A percentile compares a stretch with the other conserved stretches of the same genome.
phyloP scores from a whole-genome alignment of 2,113 vertebrate species.

The Psilopogon haemacephalus region DNA sequence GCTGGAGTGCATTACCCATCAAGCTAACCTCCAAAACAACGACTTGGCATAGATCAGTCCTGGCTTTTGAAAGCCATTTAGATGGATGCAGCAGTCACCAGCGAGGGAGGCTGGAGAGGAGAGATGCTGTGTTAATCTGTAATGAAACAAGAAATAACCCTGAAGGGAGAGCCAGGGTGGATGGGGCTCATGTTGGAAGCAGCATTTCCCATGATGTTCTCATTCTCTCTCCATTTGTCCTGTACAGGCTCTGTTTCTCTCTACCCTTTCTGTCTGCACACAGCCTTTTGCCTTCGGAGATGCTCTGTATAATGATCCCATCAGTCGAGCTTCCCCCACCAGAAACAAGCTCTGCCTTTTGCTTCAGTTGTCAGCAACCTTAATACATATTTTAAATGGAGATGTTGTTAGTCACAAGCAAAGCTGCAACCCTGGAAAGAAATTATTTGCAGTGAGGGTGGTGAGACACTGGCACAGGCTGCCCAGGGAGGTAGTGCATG shows the following conservation, averaged over 20 bases:
- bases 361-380: slow-evolving; percentile 28
- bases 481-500: too few relatives aligned
- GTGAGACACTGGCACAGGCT: too few relatives aligned
- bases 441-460: too few relatives aligned
- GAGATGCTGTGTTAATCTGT: slow-evolving; percentile 61
- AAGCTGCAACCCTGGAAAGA: slow-evolving; percentile 43
- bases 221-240: slow-evolving; percentile 29
- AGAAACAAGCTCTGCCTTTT: slow-evolving; percentile 29
- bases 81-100: slow-evolving; percentile 36
- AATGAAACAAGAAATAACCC: slow-evolving; percentile 55
- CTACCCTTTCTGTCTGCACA: neutral
- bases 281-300: neutral
- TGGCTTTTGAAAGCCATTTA: slow-evolving; percentile 45
- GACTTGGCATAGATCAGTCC: slow-evolving; percentile 25
- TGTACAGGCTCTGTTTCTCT: neutral
- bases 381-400: slow-evolving; percentile 31
- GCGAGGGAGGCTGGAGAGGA: neutral
- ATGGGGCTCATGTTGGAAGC: slow-evolving; percentile 36
- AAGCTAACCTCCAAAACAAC: neutral
- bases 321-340: neutral
- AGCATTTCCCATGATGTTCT: slow-evolving; percentile 45
- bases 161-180: slow-evolving; percentile 46
- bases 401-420: slow-evolving; percentile 17
- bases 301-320: slow-evolving; percentile 3
- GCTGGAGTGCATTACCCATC: slow-evolving; percentile 18